These are phyloP conservation scores for Heliconius hortense DNA, from an alignment of 2,888 invertebrate species.

Conservation along the genomic window DNA sequence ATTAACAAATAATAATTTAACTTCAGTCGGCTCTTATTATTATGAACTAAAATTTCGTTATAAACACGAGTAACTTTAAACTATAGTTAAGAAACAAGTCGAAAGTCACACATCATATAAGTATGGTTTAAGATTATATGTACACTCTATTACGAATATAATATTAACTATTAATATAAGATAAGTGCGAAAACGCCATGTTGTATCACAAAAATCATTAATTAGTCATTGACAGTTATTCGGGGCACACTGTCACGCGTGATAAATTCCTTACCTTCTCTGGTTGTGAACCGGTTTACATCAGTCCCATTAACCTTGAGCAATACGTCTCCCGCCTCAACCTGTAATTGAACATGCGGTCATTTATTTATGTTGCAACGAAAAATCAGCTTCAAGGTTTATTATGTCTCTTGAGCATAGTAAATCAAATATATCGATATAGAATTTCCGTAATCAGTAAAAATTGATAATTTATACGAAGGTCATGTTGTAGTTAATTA, in stretches of 20 bases:
- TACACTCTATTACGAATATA: not conserved
- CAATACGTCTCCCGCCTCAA: slow-evolving; percentile 96
- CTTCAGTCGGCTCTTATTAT: not conserved
- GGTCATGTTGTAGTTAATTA: not conserved
- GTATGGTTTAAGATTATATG: not conserved
- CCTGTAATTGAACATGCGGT: slow-evolving; percentile 83
- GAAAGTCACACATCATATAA: not conserved
- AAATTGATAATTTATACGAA: not conserved
- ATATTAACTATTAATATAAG: not conserved
- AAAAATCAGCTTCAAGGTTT: slow-evolving; percentile 18
- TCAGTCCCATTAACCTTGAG: slow-evolving; percentile 96
- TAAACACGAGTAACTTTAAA: not conserved
- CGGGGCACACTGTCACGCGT: slow-evolving; percentile 57
- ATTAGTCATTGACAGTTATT: slow-evolving; percentile 45
- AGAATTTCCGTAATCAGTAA: not conserved
- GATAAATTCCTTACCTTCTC: slow-evolving; percentile 89
- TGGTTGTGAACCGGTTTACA: slow-evolving; percentile 95
- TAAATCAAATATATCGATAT: not conserved
- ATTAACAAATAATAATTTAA: not conserved
- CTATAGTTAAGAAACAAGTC: not conserved
- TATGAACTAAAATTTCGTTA: not conserved
- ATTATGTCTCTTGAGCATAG: slow-evolving; percentile 9
- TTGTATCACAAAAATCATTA: not conserved
- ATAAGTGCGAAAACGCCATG: too few species aligned
- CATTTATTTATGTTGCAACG: slow-evolving; percentile 33